Conservation (phyloP, 2,888 invertebrate species). For the Perithous albicinctus region DNA sequence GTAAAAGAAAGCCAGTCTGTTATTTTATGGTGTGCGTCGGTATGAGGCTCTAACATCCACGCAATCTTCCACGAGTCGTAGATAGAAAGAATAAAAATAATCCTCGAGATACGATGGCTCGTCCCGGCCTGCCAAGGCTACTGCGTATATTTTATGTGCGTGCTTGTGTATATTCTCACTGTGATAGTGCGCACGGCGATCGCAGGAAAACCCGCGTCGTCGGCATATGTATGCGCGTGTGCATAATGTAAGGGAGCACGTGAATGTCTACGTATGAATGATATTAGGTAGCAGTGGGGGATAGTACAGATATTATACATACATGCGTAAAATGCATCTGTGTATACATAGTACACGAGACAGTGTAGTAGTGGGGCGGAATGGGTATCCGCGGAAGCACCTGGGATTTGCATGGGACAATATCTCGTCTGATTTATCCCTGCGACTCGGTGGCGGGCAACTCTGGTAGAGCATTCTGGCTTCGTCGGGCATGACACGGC, state of each 20-base stretch:
- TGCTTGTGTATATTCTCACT: slow-evolving; percentile 38
- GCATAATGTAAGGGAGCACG: slow-evolving; percentile 53
- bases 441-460: slow-evolving; percentile 63
- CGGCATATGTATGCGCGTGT: slow-evolving; percentile 37
- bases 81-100: slow-evolving; percentile 57
- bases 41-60: slow-evolving; percentile 36
- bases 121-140: slow-evolving; percentile 20
- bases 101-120: slow-evolving; percentile 50
- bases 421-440: slow-evolving; percentile 80
- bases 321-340: slow-evolving; percentile 9
- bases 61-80: slow-evolving; percentile 47
- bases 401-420: slow-evolving; percentile 81
- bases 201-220: slow-evolving; percentile 39
- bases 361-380: slow-evolving; percentile 45
- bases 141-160: slow-evolving; percentile 55
- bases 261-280: slow-evolving; percentile 51
- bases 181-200: slow-evolving; percentile 27
- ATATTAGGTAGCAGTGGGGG: slow-evolving; percentile 36
- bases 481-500: slow-evolving; percentile 55
- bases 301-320: slow-evolving; percentile 24
- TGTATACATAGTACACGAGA: slow-evolving; percentile 46
- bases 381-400: slow-evolving; percentile 67
- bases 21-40: slow-evolving; percentile 31
- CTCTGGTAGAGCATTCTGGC: slow-evolving; percentile 55
- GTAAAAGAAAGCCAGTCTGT: slow-evolving; percentile 1